Base-by-base conservation (phyloP, 2,888 invertebrate species). In the Adelphocoris suturalis region DNA sequence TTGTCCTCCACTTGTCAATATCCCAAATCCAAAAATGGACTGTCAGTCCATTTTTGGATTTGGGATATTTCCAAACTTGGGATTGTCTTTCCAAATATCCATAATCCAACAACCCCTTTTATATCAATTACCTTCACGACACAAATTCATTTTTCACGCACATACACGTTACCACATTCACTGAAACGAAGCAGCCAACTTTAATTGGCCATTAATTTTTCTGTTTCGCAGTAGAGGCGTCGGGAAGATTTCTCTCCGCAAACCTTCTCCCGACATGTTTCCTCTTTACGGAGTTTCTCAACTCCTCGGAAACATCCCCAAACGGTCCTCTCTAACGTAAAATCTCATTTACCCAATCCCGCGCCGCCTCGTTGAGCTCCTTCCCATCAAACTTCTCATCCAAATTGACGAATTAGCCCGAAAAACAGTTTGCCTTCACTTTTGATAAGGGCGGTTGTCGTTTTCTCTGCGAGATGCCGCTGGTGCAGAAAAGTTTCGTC, bases 321-420 rank as follows among this genome's bases (percentile, higher is more conserved):
- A 27, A 68, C 23, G 23, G 12, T 68, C n/a, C 23, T 68, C 68
- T 68, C 23, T 68, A 68, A 68, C 68, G 23, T 68, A 27, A 68
- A 68, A 68, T 68, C 68, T 23, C 68, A 68, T 68, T 23, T 68
- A 68, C 68, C 19, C 27, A 27, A 68, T 68, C 23, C 27, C 19
- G 37, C 19, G 19, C 27, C n/a, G 13, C 19, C 27, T 23, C 68
- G 68, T 23, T 68, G 68, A 19, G 23, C 27, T 68, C 68, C 13
- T 68, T 9, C 68, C 68, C 68, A 23, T 68, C 68, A 68, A 68
- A 68, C 68, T 68, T 68, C 68, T 68, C 68, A 23, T 68, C 68
- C 68, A 23, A 68, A 68, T 68, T 68, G 68, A 68, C 68, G 23
- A 68, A 68, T 68, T 68, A 68, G 68, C 23, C 23, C 68, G 19